Evolutionary conservation across 2,113 vertebrate genomes (phyloP).

Genomic region (Lanius ludovicianus): DNA sequence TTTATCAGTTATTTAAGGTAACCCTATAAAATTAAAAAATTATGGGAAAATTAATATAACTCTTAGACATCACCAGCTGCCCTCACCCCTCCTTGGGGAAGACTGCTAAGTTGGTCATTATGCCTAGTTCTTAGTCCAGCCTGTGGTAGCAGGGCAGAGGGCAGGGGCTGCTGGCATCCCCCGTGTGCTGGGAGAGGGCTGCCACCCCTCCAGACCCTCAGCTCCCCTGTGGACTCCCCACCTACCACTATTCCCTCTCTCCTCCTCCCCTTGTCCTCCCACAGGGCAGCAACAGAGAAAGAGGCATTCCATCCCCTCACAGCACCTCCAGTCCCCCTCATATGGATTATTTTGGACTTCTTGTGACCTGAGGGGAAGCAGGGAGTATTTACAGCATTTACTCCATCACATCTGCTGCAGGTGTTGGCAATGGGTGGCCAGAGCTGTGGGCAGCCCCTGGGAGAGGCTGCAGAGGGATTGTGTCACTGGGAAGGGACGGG

Average conservation of each 20-base stretch:
- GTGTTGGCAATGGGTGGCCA: rapidly evolving
- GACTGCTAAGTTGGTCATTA: rapidly evolving
- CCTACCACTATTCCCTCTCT: background rate
- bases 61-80: background rate
- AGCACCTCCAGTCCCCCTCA: rapidly evolving
- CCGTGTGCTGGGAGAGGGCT: rapidly evolving
- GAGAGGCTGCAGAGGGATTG: background rate
- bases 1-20: background rate
- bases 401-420: rapidly evolving
- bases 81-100: rapidly evolving
- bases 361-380: background rate
- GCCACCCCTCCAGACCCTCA: background rate
- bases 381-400: background rate
- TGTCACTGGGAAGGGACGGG: background rate
- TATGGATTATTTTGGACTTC: rapidly evolving
- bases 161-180: background rate
- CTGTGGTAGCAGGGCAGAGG: background rate
- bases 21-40: background rate
- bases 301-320: rapidly evolving
- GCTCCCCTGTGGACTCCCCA: rapidly evolving
- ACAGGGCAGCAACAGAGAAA: background rate
- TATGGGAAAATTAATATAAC: background rate
- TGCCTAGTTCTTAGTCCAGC: rapidly evolving
- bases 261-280: too few species aligned
- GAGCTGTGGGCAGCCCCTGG: background rate